A percentile compares a stretch with the other conserved stretches of the same genome.
Conservation (phyloP, 2,888 invertebrate genomes). For the Panopea generosa region DNA sequence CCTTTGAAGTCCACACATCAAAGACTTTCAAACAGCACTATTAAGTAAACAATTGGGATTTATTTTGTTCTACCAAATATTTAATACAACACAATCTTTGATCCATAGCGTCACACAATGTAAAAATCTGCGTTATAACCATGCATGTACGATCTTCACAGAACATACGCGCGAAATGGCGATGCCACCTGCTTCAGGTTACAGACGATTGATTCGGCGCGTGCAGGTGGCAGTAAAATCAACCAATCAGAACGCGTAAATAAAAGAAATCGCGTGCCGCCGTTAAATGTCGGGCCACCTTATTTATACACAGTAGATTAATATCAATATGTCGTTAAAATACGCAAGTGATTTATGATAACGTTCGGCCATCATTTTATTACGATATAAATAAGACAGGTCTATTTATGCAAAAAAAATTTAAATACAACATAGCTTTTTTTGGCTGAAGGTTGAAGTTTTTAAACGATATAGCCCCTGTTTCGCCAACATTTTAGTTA, state of each 20-base stretch:
- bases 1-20: too few relatives aligned
- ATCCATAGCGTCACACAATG: not conserved
- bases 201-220: conserved; percentile 39
- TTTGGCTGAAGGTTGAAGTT: too few relatives aligned
- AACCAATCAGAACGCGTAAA: conserved; percentile 42
- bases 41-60: not conserved
- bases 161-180: conserved; percentile 25
- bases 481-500: too few relatives aligned
- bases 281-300: not conserved
- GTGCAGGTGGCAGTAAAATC: conserved; percentile 52
- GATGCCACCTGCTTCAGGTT: conserved; percentile 42
- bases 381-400: too few relatives aligned
- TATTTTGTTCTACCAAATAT: not conserved
- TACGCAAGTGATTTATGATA: too few relatives aligned
- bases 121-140: not conserved
- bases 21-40: too few relatives aligned
- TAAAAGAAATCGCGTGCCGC: conserved; percentile 29
- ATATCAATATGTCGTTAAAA: too few relatives aligned
- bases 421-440: too few relatives aligned
- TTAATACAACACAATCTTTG: not conserved
- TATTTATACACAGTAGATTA: not conserved
- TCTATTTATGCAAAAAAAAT: too few relatives aligned
- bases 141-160: not conserved
- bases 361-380: too few relatives aligned
- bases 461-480: too few relatives aligned